Conservation (phyloP, 2,888 invertebrate species). For the Dilophus febrilis region DNA sequence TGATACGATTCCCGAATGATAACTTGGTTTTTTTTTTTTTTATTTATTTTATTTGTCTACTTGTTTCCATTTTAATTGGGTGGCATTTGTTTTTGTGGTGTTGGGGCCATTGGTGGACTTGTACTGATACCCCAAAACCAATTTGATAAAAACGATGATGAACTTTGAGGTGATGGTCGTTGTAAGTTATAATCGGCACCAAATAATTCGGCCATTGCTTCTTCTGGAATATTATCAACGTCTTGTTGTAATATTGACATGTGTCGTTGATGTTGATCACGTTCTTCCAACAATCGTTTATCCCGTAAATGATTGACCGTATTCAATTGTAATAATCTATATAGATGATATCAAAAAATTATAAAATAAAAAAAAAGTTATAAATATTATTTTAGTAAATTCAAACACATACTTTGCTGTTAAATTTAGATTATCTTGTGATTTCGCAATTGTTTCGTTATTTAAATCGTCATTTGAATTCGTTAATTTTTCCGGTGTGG, state of each 20-base stretch:
- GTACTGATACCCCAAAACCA: conserved; percentile 62
- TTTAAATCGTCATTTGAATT: too few species aligned
- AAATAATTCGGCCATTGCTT: conserved; percentile 52
- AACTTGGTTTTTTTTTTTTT: too few species aligned
- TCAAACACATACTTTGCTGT: too few species aligned
- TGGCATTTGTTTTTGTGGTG: neutral
- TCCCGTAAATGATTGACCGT: conserved; percentile 58
- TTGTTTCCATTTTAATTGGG: too few species aligned
- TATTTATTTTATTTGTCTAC: too few species aligned
- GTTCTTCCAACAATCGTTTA: conserved; percentile 56
- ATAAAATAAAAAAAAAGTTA: neutral
- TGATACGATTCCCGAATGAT: too few species aligned
- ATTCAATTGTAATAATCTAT: conserved; percentile 55
- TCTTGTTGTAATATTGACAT: conserved; percentile 57
- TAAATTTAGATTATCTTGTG: too few species aligned
- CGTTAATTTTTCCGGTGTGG: too few species aligned
- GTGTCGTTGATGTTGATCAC: conserved; percentile 57
- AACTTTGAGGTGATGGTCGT: conserved; percentile 54
- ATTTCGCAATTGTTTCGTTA: too few species aligned
- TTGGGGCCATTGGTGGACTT: neutral
- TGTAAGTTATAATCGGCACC: conserved; percentile 49
- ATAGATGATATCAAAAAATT: too few species aligned
- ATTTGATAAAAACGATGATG: conserved; percentile 60
- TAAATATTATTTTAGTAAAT: neutral
- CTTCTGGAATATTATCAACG: conserved; percentile 52